Evolutionary conservation across 2,888 invertebrate genomes (phyloP), one percentile per base, ranked within the genome.

Genomic region (Eupelmus urozonus): DNA sequence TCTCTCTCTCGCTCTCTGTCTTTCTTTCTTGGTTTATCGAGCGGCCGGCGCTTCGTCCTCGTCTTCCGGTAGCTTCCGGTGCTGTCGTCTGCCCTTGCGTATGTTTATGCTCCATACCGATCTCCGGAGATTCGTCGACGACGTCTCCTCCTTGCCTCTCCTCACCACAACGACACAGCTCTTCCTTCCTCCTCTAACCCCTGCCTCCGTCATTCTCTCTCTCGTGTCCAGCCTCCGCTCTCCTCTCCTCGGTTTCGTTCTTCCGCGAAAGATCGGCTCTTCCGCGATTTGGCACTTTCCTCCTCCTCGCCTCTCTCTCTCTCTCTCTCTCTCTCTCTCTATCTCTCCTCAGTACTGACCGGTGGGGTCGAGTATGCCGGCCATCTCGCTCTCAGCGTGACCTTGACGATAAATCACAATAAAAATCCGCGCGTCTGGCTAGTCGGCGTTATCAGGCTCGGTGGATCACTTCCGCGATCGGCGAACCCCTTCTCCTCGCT

Each of bases 31-130:
- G 34, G 63, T 62, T 76, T 74, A 74, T 73, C 78, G 78, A 74
- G 73, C 73, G 65, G 69, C 75, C 76, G 75, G 74, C 74, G 53
- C 69, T 69, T 74, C 65, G 45, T 45, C 73, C 42, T 63, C 67
- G 73, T 72, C 49, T 66, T 57, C 70, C 63, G 76, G 69, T 66
- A 18, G 73, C 60, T 76, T 82, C 79, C 74, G 67, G 71, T 51
- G 71, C 77, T 45, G 82, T 85, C 88, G 87, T 87, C 89, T 89
- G 83, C 89, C 89, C 82, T 89, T 89, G 60, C 89, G 86, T 81
- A 89, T 88, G 84, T 89, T 86, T 81, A 89, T 89, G 85, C 87
- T 89, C 89, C 89, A 89, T 59, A 81, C 80, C 82, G 84, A 86
- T 89, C 89, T 88, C 80, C 89, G 84, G 63, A 89, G 83, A 80